Percentiles rank a stretch among this genome's conserved stretches.
Conservation (phyloP, 2,888 invertebrate species). For the Troilus luridus region DNA sequence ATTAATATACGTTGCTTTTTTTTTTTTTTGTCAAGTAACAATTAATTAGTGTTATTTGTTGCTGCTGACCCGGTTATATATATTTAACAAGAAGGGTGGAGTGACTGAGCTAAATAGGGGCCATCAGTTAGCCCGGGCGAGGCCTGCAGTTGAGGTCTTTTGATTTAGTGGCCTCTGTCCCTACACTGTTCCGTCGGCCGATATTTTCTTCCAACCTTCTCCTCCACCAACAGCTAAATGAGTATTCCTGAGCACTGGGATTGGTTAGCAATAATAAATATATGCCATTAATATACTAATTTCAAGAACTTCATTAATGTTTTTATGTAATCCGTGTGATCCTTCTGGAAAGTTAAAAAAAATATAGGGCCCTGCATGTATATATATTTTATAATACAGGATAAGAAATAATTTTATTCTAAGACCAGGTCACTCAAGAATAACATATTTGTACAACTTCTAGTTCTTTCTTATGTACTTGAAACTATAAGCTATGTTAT, state of each 20-base stretch:
- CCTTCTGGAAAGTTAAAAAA: too few relatives aligned
- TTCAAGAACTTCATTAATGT: too few relatives aligned
- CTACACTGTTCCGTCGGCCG: neutral
- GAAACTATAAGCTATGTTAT: too few relatives aligned
- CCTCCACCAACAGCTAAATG: neutral
- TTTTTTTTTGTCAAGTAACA: neutral
- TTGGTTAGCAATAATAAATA: neutral
- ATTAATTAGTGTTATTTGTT: neutral
- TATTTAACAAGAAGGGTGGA: neutral
- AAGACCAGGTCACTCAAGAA: too few relatives aligned
- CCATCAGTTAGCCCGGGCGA: neutral
- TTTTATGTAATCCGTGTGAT: too few relatives aligned
- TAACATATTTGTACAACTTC: too few relatives aligned
- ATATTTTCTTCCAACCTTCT: neutral
- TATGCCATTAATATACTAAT: too few relatives aligned
- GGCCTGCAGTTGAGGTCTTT: constrained; percentile 45
- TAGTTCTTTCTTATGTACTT: too few relatives aligned
- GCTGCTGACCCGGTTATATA: neutral
- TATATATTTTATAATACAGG: too few relatives aligned
- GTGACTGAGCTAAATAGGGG: constrained; percentile 30
- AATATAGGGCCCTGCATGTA: too few relatives aligned
- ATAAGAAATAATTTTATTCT: too few relatives aligned
- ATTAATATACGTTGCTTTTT: neutral
- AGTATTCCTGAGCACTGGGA: neutral
- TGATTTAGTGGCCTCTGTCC: constrained; percentile 29